These are phyloP conservation scores for Mesorhabditis belari DNA, from an alignment of 2,888 invertebrate genomes.

Conservation along the genomic window DNA sequence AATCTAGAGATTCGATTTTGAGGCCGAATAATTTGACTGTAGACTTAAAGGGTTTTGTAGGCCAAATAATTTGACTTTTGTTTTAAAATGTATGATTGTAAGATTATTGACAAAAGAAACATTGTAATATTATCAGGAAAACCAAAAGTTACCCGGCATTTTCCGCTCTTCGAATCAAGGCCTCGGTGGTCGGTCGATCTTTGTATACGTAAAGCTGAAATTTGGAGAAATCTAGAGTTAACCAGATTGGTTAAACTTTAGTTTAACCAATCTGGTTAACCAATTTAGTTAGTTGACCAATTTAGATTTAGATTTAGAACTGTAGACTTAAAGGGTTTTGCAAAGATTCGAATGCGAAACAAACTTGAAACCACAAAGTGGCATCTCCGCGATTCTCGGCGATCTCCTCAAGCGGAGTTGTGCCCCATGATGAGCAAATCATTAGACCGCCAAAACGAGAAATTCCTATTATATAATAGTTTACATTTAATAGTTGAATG, in stretches of 20 bases:
- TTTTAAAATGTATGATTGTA: too few species aligned
- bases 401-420: slow-evolving; percentile 80
- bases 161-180: slow-evolving; percentile 71
- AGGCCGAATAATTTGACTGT: too few species aligned
- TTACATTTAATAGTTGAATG: background rate
- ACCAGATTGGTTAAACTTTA: background rate
- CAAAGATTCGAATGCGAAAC: background rate
- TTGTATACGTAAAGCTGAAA: slow-evolving; percentile 85
- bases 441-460: slow-evolving; percentile 74
- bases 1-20: too few species aligned
- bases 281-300: background rate
- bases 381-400: slow-evolving; percentile 56
- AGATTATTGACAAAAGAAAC: background rate
- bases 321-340: background rate
- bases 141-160: slow-evolving; percentile 62
- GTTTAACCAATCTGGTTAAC: background rate
- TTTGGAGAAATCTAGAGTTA: slow-evolving; percentile 61
- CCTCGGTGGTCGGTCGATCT: slow-evolving; percentile 43
- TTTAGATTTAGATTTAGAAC: background rate
- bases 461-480: too few species aligned
- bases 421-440: slow-evolving; percentile 77
- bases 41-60: too few species aligned
- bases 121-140: slow-evolving; percentile 52
- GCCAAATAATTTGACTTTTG: too few species aligned
- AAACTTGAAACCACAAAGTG: slow-evolving; percentile 41